Conservation (phyloP, 2,797 vertebrate genomes). For the Acipenser oxyrinchus region DNA sequence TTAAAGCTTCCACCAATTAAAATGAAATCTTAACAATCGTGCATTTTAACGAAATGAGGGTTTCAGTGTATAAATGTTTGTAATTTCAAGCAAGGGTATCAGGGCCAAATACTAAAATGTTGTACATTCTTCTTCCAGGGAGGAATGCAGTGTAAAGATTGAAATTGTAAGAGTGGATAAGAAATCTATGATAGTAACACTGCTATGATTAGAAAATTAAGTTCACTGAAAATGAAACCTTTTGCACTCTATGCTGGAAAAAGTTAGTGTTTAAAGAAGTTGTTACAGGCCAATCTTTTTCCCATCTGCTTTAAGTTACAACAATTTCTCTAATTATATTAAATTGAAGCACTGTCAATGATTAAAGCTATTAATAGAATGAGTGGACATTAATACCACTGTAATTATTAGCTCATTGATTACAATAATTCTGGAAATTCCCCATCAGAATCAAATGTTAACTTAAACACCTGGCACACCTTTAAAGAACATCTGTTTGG, state of each 20-base stretch:
- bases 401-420: conserved; percentile 88
- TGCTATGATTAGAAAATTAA: not conserved
- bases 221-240: not conserved
- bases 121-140: too few relatives aligned
- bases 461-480: conserved; percentile 74
- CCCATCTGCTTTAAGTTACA: conserved; percentile 78
- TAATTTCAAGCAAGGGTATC: too few relatives aligned
- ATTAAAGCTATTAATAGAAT: conserved; percentile 80
- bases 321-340: conserved; percentile 82
- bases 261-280: conserved; percentile 2
- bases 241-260: not conserved
- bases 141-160: too few relatives aligned
- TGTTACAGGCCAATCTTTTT: conserved; percentile 51
- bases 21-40: too few relatives aligned
- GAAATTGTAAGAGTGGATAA: too few relatives aligned
- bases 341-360: conserved; percentile 83
- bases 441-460: conserved; percentile 73
- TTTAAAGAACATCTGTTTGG: conserved; percentile 61
- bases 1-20: too few relatives aligned
- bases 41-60: too few relatives aligned
- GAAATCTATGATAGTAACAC: not conserved
- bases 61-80: too few relatives aligned
- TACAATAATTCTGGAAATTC: conserved; percentile 88
- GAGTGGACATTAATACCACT: conserved; percentile 73
- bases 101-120: too few relatives aligned